phyloP scores from a whole-genome alignment of 2,888 invertebrate species.

The Papilio gigon region DNA sequence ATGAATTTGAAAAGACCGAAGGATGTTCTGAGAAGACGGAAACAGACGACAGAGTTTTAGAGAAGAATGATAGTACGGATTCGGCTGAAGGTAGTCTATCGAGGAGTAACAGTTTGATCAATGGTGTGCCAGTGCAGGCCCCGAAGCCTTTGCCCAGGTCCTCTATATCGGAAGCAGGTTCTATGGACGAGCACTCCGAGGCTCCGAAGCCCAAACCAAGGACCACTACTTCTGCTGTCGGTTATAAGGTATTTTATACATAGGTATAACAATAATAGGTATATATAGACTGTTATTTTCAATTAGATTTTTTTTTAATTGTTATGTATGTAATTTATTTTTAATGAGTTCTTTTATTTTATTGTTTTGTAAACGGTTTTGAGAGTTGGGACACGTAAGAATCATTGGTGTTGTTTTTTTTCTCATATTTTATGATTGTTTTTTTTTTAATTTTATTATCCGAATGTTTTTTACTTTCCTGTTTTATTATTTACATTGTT shows the following conservation, averaged over 20 bases:
- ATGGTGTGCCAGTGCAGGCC: conserved; percentile 76
- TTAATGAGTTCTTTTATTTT: not conserved
- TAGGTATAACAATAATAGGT: no score
- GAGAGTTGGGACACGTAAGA: not conserved
- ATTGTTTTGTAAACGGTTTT: not conserved
- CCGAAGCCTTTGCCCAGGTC: conserved; percentile 92
- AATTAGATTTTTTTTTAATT: not conserved
- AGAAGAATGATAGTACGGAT: conserved; percentile 67
- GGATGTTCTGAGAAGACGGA: conserved; percentile 53
- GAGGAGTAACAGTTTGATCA: conserved; percentile 72
- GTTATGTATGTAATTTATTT: not conserved
- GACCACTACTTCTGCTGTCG: conserved; percentile 84
- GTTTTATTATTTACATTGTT: not conserved
- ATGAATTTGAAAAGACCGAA: conserved; percentile 46
- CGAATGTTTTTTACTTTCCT: not conserved
- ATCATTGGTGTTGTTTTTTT: not conserved
- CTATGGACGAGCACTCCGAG: conserved; percentile 74
- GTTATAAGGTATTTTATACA: conserved; percentile 88
- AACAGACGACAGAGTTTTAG: conserved; percentile 49
- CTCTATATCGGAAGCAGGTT: conserved; percentile 87
- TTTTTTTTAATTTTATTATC: not conserved
- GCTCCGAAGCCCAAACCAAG: conserved; percentile 86
- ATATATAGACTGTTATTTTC: no score
- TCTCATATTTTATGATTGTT: not conserved
- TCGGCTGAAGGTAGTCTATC: conserved; percentile 65